A percentile compares a stretch with the other conserved stretches of the same genome.
These are phyloP conservation scores for Agonopterix heracliana DNA, from an alignment of 2,888 invertebrate genomes.

Conservation along the genomic window DNA sequence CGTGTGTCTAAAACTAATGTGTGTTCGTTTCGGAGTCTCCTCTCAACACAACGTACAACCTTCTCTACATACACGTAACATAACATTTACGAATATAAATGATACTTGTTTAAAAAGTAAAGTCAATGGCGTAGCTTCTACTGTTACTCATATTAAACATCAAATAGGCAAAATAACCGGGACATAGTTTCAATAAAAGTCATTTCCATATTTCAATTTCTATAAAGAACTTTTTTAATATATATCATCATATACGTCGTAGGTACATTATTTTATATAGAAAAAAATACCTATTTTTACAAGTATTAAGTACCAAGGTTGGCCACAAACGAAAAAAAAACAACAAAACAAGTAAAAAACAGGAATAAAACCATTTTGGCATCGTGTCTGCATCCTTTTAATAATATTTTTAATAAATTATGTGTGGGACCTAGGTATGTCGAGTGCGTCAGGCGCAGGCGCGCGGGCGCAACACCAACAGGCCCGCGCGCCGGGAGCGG, in stretches of 20 bases:
- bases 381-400: slow-evolving; percentile 70
- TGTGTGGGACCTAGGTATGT: slow-evolving; percentile 41
- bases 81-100: too few species aligned
- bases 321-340: slow-evolving; percentile 74
- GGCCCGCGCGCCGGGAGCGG: slow-evolving; percentile 1
- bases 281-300: slow-evolving; percentile 75
- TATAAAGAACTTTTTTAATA: slow-evolving; percentile 72
- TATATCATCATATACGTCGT: slow-evolving; percentile 70
- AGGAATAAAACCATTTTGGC: slow-evolving; percentile 76
- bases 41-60: neutral
- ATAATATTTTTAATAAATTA: slow-evolving; percentile 61
- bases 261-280: slow-evolving; percentile 74
- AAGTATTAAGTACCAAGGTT: slow-evolving; percentile 72
- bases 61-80: too few species aligned
- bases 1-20: neutral
- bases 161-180: slow-evolving; percentile 15
- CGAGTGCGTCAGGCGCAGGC: slow-evolving; percentile 17
- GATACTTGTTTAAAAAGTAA: too few species aligned
- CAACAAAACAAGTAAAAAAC: slow-evolving; percentile 74
- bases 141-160: too few species aligned
- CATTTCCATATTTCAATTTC: slow-evolving; percentile 66
- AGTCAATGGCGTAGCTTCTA: too few species aligned
- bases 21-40: neutral
- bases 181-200: slow-evolving; percentile 60
- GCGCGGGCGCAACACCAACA: slow-evolving; percentile 11